These are phyloP conservation scores for Hydrochoerus hydrochaeris DNA, from an alignment of 2,113 vertebrate species.

Conservation along the genomic window DNA sequence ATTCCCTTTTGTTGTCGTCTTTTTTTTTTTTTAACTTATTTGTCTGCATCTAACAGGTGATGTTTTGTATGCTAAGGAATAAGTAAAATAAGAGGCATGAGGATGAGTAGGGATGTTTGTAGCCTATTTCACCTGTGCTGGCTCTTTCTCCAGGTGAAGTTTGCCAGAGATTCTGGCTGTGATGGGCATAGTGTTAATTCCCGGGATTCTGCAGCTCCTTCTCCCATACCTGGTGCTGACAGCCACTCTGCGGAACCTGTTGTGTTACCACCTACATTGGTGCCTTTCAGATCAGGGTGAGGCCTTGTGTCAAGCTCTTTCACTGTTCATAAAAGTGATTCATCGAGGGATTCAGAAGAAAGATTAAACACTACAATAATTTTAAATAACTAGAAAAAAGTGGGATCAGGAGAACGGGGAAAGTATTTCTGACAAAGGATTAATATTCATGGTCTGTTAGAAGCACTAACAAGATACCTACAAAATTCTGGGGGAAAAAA, in stretches of 20 bases:
- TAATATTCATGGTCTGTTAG: slow-evolving; percentile 17
- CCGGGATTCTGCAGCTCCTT: slow-evolving; percentile 90
- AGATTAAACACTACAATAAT: slow-evolving; percentile 43
- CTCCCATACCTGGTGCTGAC: slow-evolving; percentile 90
- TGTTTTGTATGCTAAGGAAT: slow-evolving; percentile 40
- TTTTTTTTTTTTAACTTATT: not conserved
- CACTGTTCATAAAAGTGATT: not conserved
- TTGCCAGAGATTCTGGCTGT: slow-evolving; percentile 89
- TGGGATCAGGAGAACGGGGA: not conserved
- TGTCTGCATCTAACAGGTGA: not conserved
- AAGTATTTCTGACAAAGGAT: slow-evolving; percentile 21
- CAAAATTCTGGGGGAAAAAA: not conserved
- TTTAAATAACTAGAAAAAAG: slow-evolving; percentile 10
- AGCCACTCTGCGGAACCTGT: slow-evolving; percentile 84
- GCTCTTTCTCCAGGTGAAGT: slow-evolving; percentile 90
- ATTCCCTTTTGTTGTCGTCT: not conserved
- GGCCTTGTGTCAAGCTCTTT: slow-evolving; percentile 9
- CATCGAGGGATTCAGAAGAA: not conserved
- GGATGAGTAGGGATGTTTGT: not conserved
- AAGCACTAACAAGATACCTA: not conserved
- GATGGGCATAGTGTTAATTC: slow-evolving; percentile 89
- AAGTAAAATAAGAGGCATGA: not conserved
- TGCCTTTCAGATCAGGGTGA: slow-evolving; percentile 91
- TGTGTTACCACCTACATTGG: slow-evolving; percentile 69
- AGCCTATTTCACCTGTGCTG: not conserved